Evolutionary conservation across 2,113 vertebrate genomes (phyloP).

Genomic region (Archilochus colubris): DNA sequence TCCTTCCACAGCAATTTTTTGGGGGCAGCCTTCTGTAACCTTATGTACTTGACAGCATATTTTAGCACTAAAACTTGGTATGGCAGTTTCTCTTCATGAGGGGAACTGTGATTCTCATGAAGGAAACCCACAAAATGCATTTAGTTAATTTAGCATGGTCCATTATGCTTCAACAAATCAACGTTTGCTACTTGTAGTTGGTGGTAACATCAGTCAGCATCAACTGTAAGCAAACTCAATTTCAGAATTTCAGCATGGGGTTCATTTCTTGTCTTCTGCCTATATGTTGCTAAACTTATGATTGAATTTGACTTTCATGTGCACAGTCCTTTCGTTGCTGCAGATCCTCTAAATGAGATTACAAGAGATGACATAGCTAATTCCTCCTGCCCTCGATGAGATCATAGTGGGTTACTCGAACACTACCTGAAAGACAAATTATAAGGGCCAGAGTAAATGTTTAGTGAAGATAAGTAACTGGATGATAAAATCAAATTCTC

Average conservation of each 20-base stretch:
- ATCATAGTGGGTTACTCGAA: not conserved
- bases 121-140: not conserved
- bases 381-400: not conserved
- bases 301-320: not conserved
- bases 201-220: not conserved
- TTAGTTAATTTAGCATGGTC: not conserved
- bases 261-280: not conserved
- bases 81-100: not conserved
- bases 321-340: not conserved
- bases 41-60: constrained; percentile 14
- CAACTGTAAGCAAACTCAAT: not conserved
- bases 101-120: constrained; percentile 13
- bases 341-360: not conserved
- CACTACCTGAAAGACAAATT: not conserved
- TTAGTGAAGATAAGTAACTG: constrained; percentile 30
- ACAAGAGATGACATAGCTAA: not conserved
- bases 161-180: not conserved
- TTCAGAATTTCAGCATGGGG: not conserved
- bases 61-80: constrained; percentile 33
- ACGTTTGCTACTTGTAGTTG: not conserved
- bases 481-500: not conserved
- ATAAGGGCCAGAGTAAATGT: not conserved
- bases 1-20: not conserved
- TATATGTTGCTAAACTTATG: not conserved
- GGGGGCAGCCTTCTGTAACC: constrained; percentile 19